Base-by-base conservation (phyloP, 2,888 invertebrate species). In the Barypeithes pellucidus region DNA sequence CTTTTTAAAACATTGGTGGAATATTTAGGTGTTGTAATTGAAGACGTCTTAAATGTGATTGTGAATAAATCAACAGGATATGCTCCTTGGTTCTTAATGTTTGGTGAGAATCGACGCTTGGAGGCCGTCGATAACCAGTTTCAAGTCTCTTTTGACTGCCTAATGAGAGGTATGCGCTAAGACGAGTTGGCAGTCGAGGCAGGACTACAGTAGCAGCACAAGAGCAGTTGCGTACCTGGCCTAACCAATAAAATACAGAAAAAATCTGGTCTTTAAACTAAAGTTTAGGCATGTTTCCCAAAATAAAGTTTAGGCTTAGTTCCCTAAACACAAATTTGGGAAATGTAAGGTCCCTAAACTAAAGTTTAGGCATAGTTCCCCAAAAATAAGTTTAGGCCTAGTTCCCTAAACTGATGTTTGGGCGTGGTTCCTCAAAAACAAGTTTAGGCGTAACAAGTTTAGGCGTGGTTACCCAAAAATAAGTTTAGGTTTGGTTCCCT, bases 11-110 rank as follows among this genome's bases (percentile, higher is more conserved):
- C n/a, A n/a, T n/a, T n/a, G n/a, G n/a, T n/a, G n/a, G n/a, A n/a
- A n/a, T n/a, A n/a, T n/a, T 33, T 33, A 33, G 33, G 33, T 33
- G 33, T 33, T 33, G 33, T 33, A 33, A 68, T 69, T 36, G 61
- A 72, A 43, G 52, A 72, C 16, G 66, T 67, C 33, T 45, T 72
- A 24, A 72, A 72, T 57, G 70, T 70, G 8, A 71, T 60, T 24
- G 60, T 71, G 20, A 71, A 71, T 47, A 66, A 66, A 71, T 66
- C 71, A 59, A 71, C 65, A 18, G 71, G 71, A 11, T 66, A 43
- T 43, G 57, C 66, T 12, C 71, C 66, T 8, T 59, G 59, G 45
- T 66, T 66, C 14, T 50, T 71, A 66, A 70, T 70, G 63, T 71
- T 71, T 71, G 71, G 67, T 18, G 52, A 67, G 43, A 63, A 45